Evolutionary conservation across 1,140 invertebrate species (phyloP), one percentile per base, ranked within the genome.

Genomic region (Drosophila navojoa): DNA sequence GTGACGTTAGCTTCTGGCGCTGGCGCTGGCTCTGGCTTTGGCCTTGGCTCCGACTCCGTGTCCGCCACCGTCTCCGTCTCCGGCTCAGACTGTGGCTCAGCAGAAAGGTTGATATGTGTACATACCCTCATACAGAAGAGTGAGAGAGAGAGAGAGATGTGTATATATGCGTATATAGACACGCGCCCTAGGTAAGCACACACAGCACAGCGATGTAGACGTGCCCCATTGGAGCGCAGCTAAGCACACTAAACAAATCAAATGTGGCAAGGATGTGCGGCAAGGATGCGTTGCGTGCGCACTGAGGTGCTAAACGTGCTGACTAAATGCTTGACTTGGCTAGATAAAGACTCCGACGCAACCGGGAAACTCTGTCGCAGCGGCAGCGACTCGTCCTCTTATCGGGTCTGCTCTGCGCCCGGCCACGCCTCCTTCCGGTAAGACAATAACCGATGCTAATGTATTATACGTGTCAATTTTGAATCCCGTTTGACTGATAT

Each of bases 391-490:
- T 10, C 54, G 19, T 42, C 32, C 32, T 32, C 32, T 32, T 32
- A 49, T 69, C 71, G 15, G n/a, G 5, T 4, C 15, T 25, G 38
- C 38, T 32, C 15, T 49, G 47, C 47, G 49, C 47, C 22, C 27
- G 19, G 4, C 42, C 42, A 45, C 42, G 25, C 57, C 57, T 7
- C 40, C 77, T 70, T 77, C 60, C 69, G 64, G 68, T 71, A 64
- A 79, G 71, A 71, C 82, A 86, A 86, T 87, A 79, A 82, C 78
- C 69, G 76, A 76, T 71, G 78, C 82, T 81, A 86, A 81, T 87
- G 82, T 81, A 62, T 77, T 81, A 76, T 76, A 76, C 78, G 82
- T 87, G 82, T 87, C 82, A 81, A 81, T 86, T 69, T 81, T 77
- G 76, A 75, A 77, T 75, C 70, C 68, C 64, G 38, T 86, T 79